phyloP scores from a whole-genome alignment of 2,888 invertebrate species.

The Caenorhabditis macrosperma region DNA sequence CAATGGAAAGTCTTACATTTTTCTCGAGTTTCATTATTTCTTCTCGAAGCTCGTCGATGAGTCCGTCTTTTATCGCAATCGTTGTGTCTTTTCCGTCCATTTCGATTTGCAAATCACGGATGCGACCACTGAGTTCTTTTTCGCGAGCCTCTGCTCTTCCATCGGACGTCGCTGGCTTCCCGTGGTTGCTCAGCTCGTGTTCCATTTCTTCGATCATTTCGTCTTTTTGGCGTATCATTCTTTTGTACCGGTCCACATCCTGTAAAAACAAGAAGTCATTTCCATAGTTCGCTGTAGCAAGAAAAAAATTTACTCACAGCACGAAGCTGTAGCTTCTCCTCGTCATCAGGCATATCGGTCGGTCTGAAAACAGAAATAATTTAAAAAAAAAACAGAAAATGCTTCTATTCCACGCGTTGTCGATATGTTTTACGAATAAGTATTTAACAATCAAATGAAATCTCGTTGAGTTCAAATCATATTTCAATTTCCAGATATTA shows the following conservation, averaged over 20 bases:
- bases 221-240: constrained; percentile 38
- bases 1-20: constrained; percentile 10
- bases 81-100: constrained; percentile 31
- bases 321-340: constrained; percentile 44
- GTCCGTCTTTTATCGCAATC: constrained; percentile 6
- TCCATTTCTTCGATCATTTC: constrained; percentile 60
- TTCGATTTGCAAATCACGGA: constrained; percentile 37
- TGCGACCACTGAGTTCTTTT: constrained; percentile 14
- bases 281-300: neutral
- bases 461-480: no score
- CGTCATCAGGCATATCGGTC: constrained; percentile 42
- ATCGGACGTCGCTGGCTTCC: neutral
- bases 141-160: constrained; percentile 22
- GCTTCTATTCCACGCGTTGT: no score
- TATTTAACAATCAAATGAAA: no score
- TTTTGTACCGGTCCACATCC: constrained; percentile 38
- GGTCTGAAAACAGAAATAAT: no score
- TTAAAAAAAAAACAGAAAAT: no score
- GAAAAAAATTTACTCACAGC: constrained; percentile 24
- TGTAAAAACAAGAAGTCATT: constrained; percentile 8
- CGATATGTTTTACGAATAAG: no score
- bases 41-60: constrained; percentile 10
- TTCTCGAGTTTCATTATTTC: constrained; percentile 35
- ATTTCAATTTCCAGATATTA: no score
- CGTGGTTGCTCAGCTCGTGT: constrained; percentile 21